A percentile compares a stretch with the other conserved stretches of the same genome.
Evolutionary conservation across 2,797 vertebrate genomes (phyloP).

Genomic region (Lacerta agilis): DNA sequence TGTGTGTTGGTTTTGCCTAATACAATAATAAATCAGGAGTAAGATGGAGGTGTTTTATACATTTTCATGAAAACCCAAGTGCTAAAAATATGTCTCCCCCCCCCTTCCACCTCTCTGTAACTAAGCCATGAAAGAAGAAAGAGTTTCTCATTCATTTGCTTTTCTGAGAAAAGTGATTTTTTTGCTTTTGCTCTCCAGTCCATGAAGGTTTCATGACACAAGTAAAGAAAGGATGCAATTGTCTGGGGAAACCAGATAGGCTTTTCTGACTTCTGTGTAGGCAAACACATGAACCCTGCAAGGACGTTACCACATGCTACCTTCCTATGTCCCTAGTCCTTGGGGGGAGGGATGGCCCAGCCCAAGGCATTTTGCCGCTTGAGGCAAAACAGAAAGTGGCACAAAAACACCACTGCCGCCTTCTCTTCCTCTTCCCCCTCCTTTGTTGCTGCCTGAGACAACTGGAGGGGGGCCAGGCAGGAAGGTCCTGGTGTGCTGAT

Average conservation of each 20-base stretch:
- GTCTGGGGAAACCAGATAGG: not conserved
- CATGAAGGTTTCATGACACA: conserved; percentile 24
- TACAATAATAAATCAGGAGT: conserved; percentile 74
- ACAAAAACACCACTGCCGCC: too few species aligned
- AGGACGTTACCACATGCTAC: too few species aligned
- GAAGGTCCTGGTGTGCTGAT: too few species aligned
- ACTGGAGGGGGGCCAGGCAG: too few species aligned
- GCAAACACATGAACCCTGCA: too few species aligned
- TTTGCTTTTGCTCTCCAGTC: conserved; percentile 5
- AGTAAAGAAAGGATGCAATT: not conserved
- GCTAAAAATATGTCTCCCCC: conserved; percentile 34
- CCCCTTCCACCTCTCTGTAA: not conserved
- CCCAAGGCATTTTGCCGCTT: too few species aligned
- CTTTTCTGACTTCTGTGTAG: not conserved
- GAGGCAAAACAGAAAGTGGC: too few species aligned
- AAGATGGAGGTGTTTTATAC: conserved; percentile 61
- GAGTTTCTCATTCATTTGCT: not conserved
- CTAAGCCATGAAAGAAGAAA: conserved; percentile 51
- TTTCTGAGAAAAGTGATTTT: conserved; percentile 35
- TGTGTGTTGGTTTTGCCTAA: conserved; percentile 69
- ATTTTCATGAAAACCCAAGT: conserved; percentile 62
- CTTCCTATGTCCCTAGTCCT: too few species aligned
- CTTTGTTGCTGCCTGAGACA: too few species aligned
- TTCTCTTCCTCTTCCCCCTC: too few species aligned
- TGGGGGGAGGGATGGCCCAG: too few species aligned